Conservation (phyloP, 2,888 invertebrate species). For the Nemapogon koenigi region DNA sequence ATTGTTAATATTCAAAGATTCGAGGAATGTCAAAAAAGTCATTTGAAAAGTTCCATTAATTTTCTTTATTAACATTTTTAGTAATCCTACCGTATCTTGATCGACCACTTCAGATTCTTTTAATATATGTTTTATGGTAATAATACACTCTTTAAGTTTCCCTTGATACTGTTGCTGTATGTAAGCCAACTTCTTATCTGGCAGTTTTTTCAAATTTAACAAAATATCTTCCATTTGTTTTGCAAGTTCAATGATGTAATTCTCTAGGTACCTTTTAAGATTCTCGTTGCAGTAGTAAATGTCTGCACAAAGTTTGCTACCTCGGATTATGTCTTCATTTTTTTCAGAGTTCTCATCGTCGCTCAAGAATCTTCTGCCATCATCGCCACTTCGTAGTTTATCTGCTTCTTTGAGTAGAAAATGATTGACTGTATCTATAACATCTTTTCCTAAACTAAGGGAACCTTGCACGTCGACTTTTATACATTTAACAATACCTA, state of each 20-base stretch:
- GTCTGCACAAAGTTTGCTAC: conserved; percentile 25
- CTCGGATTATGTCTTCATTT: neutral
- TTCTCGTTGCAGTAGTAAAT: conserved; percentile 27
- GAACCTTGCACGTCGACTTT: conserved; percentile 41
- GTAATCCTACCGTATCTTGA: neutral
- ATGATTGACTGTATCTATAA: conserved; percentile 29
- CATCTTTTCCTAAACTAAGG: conserved; percentile 36
- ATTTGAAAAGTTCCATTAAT: conserved; percentile 33
- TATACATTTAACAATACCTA: conserved; percentile 16
- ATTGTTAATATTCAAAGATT: conserved; percentile 13
- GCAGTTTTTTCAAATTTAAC: conserved; percentile 10
- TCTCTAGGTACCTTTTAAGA: conserved; percentile 26
- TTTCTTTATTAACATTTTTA: conserved; percentile 26
- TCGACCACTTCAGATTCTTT: neutral
- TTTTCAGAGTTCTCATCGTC: neutral
- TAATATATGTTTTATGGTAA: neutral
- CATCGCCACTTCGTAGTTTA: conserved; percentile 14
- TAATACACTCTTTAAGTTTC: neutral
- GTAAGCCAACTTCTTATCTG: neutral
- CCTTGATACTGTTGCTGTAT: neutral
- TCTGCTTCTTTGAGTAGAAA: conserved; percentile 24
- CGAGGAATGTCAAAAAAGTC: conserved; percentile 21
- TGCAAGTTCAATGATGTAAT: conserved; percentile 29
- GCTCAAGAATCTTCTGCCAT: neutral
- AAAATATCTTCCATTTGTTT: conserved; percentile 27